phyloP scores from a whole-genome alignment of 92 coral and sea anemone genomes.

The Porites evermanni region DNA sequence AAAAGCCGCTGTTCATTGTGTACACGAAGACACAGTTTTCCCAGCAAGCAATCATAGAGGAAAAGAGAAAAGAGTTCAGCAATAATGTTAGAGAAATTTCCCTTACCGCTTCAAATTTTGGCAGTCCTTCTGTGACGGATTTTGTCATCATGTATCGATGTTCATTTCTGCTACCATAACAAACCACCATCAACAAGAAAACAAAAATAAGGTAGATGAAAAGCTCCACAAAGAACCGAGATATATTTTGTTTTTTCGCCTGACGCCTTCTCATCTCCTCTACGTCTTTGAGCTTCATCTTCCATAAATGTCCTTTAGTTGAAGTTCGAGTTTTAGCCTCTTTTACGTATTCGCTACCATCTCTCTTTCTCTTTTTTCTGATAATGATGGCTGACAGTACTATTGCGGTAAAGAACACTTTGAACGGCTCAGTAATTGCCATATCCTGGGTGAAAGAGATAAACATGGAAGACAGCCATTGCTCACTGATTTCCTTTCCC shows the following conservation, averaged over 20 bases:
- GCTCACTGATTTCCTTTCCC: constrained; percentile 78
- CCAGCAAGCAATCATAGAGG: no score
- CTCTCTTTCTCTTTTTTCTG: constrained; percentile 4
- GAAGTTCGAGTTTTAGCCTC: background rate
- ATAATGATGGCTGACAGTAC: constrained; percentile 62
- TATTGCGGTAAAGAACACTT: constrained; percentile 77
- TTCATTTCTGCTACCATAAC: constrained; percentile 61
- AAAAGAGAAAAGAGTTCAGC: no score
- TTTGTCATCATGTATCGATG: constrained; percentile 62
- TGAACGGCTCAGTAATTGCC: constrained; percentile 76
- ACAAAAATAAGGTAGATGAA: constrained; percentile 51
- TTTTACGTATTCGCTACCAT: background rate
- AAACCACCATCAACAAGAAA: constrained; percentile 49
- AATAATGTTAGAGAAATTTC: no score
- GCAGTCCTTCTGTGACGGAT: constrained; percentile 58
- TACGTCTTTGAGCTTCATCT: constrained; percentile 14
- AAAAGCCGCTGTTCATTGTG: no score
- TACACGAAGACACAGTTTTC: no score
- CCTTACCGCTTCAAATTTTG: constrained; percentile 41
- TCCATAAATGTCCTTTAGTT: constrained; percentile 10
- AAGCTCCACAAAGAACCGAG: constrained; percentile 42
- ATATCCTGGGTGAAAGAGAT: constrained; percentile 81
- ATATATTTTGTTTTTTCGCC: constrained; percentile 26
- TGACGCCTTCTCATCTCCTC: constrained; percentile 33
- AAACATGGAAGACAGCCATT: constrained; percentile 88